Conservation (phyloP, 2,888 invertebrate genomes). For the Cephalotes varians region DNA sequence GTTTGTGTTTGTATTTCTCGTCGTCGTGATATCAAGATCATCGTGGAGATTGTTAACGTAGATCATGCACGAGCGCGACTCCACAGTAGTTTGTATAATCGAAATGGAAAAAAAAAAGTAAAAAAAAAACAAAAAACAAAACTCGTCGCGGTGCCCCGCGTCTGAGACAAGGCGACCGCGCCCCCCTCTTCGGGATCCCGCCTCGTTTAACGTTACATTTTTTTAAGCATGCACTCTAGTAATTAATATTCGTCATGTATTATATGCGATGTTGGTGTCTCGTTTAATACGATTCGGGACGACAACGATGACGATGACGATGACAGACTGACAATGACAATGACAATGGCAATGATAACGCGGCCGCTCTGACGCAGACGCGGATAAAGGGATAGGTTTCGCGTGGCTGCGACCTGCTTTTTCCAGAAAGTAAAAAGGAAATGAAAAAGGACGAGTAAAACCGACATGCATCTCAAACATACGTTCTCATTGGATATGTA, state of each 20-base stretch:
- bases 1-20: conserved; percentile 18
- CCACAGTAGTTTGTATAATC: conserved; percentile 69
- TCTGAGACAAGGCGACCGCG: conserved; percentile 58
- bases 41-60: conserved; percentile 32
- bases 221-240: conserved; percentile 16
- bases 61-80: conserved; percentile 38
- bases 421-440: neutral
- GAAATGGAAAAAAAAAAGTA: conserved; percentile 18
- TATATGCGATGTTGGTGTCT: conserved; percentile 13
- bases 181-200: conserved; percentile 15
- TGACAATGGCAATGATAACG: neutral
- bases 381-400: conserved; percentile 66
- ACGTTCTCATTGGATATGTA: neutral
- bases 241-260: conserved; percentile 29
- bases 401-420: conserved; percentile 56
- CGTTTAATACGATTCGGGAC: conserved; percentile 1
- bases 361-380: conserved; percentile 57
- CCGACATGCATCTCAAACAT: neutral
- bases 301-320: conserved; percentile 44
- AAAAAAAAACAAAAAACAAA: neutral
- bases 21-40: conserved; percentile 23
- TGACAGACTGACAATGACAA: conserved; percentile 6
- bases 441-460: neutral
- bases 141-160: conserved; percentile 60
- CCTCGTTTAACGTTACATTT: neutral